Evolutionary conservation across 2,888 invertebrate species (phyloP).

Genomic region (Atrina japonica): DNA sequence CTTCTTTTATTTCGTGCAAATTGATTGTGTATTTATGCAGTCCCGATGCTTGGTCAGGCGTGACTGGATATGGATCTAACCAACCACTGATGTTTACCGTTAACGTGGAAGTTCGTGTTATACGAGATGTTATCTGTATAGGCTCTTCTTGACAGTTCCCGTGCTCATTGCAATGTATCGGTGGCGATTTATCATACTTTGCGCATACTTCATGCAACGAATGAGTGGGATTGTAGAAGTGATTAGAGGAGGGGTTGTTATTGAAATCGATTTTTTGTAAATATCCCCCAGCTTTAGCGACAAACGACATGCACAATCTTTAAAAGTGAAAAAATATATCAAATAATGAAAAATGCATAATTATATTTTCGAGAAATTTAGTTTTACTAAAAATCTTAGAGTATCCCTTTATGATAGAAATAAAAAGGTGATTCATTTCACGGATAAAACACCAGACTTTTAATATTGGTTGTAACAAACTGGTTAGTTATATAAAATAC

Average conservation of each 20-base stretch:
- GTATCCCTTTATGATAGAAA: no score
- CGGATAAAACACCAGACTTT: no score
- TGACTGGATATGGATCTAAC: slow-evolving; percentile 48
- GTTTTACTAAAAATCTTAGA: neutral
- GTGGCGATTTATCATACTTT: slow-evolving; percentile 35
- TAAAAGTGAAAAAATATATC: no score
- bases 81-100: slow-evolving; percentile 46
- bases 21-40: slow-evolving; percentile 44
- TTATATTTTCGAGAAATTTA: neutral
- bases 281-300: slow-evolving; percentile 45
- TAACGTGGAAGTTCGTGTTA: slow-evolving; percentile 34
- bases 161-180: slow-evolving; percentile 37
- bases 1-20: slow-evolving; percentile 30
- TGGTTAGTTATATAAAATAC: no score
- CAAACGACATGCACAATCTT: slow-evolving; percentile 42
- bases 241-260: neutral
- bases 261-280: slow-evolving; percentile 21
- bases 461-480: no score
- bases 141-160: slow-evolving; percentile 33
- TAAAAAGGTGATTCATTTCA: no score
- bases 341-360: no score
- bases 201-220: slow-evolving; percentile 36
- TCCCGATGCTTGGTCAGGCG: slow-evolving; percentile 41
- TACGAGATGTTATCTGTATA: slow-evolving; percentile 25
- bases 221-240: slow-evolving; percentile 21